A percentile compares a stretch with the other conserved stretches of the same genome.
Evolutionary conservation across 2,113 vertebrate genomes (phyloP).

Genomic region (Macrotus californicus): DNA sequence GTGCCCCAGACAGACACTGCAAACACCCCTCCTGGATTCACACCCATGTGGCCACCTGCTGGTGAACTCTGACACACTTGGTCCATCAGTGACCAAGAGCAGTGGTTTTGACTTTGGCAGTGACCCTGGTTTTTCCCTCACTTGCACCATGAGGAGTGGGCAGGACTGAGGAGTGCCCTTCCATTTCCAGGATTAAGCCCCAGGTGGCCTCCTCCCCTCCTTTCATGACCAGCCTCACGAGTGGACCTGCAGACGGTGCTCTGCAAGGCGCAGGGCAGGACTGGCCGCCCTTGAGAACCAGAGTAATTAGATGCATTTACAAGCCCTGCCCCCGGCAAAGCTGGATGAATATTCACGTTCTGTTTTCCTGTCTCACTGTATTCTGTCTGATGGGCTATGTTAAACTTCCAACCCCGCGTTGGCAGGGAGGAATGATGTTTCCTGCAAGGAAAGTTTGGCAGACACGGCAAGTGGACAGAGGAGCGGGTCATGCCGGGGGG

Average conservation of each 20-base stretch:
- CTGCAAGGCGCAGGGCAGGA: constrained; percentile 59
- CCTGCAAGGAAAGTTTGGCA: neutral
- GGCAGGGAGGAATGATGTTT: constrained; percentile 31
- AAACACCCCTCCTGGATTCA: neutral
- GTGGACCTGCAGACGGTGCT: neutral
- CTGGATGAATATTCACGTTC: constrained; percentile 65
- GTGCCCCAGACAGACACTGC: rapidly evolving
- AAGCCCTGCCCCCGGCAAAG: constrained; percentile 63
- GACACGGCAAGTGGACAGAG: neutral
- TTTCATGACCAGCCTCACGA: neutral
- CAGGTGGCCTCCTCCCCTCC: neutral
- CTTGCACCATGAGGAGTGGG: neutral
- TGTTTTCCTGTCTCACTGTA: constrained; percentile 55
- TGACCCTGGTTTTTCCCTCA: neutral
- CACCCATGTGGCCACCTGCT: rapidly evolving
- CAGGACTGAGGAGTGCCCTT: neutral
- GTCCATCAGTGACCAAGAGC: rapidly evolving
- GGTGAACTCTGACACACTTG: neutral
- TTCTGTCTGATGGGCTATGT: constrained; percentile 16
- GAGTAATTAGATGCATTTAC: constrained; percentile 65
- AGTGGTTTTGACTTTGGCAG: neutral
- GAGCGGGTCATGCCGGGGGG: neutral
- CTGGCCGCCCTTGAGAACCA: constrained; percentile 42
- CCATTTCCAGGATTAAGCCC: neutral
- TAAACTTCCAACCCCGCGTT: constrained; percentile 36